These are phyloP conservation scores for Hydroisotoma schaefferi DNA, from an alignment of 2,888 invertebrate genomes.

Conservation along the genomic window DNA sequence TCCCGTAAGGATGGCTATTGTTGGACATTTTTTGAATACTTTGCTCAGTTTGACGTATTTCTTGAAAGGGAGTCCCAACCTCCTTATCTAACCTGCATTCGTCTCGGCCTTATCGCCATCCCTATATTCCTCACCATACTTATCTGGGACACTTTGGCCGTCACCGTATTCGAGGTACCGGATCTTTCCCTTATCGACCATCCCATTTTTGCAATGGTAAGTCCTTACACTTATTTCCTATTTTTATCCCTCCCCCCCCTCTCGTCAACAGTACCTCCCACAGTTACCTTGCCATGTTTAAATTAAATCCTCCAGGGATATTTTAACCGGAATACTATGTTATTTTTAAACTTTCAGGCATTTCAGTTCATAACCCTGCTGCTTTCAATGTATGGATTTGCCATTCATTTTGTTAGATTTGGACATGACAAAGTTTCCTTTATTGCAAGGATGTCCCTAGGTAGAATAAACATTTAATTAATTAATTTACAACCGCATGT, in stretches of 20 bases:
- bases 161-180: conserved; percentile 34
- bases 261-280: conserved; percentile 3
- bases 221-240: not conserved
- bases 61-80: conserved; percentile 14
- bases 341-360: not conserved
- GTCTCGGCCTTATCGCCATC: conserved; percentile 18
- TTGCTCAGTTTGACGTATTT: conserved; percentile 30
- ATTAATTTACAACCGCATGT: not conserved
- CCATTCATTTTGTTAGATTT: not conserved
- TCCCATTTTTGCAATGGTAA: conserved; percentile 37
- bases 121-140: conserved; percentile 25
- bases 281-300: not conserved
- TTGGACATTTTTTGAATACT: conserved; percentile 20
- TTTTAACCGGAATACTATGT: too few relatives aligned
- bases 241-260: not conserved
- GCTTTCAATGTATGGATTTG: conserved; percentile 7
- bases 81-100: conserved; percentile 18
- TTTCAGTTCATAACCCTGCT: conserved; percentile 2
- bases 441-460: not conserved
- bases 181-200: conserved; percentile 29
- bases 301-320: too few relatives aligned
- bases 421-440: not conserved
- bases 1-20: conserved; percentile 25
- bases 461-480: not conserved
- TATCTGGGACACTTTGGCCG: conserved; percentile 38